phyloP scores from a whole-genome alignment of 1,140 invertebrate genomes.

The Scaptodrosophila lebanonensis region DNA sequence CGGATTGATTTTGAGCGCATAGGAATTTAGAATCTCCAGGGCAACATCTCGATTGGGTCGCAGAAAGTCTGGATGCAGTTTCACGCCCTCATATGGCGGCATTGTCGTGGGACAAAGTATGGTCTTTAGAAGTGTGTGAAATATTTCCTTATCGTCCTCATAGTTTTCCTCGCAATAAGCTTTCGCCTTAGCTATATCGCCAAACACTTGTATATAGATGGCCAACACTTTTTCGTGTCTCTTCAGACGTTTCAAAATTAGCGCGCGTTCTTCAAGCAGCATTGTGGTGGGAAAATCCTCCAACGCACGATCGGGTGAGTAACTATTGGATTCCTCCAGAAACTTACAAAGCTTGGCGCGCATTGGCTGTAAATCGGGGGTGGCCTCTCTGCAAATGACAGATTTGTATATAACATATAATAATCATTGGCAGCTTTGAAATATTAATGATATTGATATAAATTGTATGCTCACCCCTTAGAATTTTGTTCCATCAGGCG shows the following conservation, averaged over 20 bases:
- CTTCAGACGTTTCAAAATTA: conserved; percentile 92
- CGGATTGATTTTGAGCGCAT: conserved; percentile 90
- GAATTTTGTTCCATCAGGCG: conserved; percentile 27
- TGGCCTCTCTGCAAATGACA: conserved; percentile 27
- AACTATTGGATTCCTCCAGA: conserved; percentile 88
- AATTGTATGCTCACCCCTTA: conserved; percentile 25
- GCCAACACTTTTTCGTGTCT: conserved; percentile 94
- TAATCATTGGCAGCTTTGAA: no score
- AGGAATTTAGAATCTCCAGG: conserved; percentile 86
- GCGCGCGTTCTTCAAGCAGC: conserved; percentile 94
- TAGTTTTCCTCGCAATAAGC: conserved; percentile 89
- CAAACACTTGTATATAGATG: conserved; percentile 91
- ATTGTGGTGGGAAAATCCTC: conserved; percentile 91
- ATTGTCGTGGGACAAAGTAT: conserved; percentile 81
- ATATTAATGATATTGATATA: background rate
- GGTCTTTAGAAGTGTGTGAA: conserved; percentile 82
- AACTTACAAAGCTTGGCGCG: conserved; percentile 89
- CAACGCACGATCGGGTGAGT: conserved; percentile 92
- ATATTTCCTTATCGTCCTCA: conserved; percentile 81
- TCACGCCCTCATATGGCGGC: conserved; percentile 78
- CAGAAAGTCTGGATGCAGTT: conserved; percentile 79
- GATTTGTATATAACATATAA: no score
- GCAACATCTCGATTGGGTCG: conserved; percentile 87
- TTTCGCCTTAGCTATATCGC: conserved; percentile 89
- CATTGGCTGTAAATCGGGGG: conserved; percentile 18